phyloP scores from a whole-genome alignment of 2,797 vertebrate species.

The Microctenopoma steveboyesi region DNA sequence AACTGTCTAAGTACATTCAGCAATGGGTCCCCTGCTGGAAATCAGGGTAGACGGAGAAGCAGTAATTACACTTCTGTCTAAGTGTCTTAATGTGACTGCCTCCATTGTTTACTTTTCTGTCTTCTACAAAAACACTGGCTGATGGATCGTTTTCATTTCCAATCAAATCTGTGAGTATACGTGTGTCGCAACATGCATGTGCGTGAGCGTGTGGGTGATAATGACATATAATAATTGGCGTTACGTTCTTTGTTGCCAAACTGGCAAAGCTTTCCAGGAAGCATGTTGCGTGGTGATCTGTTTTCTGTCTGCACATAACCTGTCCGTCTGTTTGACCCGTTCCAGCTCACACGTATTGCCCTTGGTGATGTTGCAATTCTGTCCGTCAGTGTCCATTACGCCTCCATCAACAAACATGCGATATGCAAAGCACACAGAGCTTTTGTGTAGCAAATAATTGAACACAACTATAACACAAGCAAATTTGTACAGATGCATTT shows the following conservation, averaged over 20 bases:
- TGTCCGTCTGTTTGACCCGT: background rate
- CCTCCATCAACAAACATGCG: no score
- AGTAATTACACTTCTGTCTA: conserved; percentile 83
- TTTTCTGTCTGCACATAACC: background rate
- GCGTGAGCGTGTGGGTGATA: conserved; percentile 20
- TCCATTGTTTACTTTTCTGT: conserved; percentile 77
- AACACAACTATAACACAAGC: background rate
- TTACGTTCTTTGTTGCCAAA: conserved; percentile 22
- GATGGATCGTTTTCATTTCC: conserved; percentile 67
- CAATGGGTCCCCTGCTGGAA: conserved; percentile 77
- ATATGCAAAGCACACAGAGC: no score
- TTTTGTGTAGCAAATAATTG: background rate
- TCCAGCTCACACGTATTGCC: no score
- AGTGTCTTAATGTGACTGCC: conserved; percentile 77
- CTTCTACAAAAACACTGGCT: conserved; percentile 56
- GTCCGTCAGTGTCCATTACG: no score
- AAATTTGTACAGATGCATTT: background rate
- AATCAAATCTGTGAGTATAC: conserved; percentile 25
- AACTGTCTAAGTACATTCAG: conserved; percentile 73
- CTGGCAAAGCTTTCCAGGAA: conserved; percentile 14
- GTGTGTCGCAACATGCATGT: conserved; percentile 24
- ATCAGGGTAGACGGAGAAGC: conserved; percentile 75
- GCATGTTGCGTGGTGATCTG: conserved; percentile 6
- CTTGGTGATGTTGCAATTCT: background rate
- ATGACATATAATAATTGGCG: conserved; percentile 18